Percentiles rank a stretch among this genome's conserved stretches.
phyloP scores from a whole-genome alignment of 2,888 invertebrate species.

The Tuta absoluta region DNA sequence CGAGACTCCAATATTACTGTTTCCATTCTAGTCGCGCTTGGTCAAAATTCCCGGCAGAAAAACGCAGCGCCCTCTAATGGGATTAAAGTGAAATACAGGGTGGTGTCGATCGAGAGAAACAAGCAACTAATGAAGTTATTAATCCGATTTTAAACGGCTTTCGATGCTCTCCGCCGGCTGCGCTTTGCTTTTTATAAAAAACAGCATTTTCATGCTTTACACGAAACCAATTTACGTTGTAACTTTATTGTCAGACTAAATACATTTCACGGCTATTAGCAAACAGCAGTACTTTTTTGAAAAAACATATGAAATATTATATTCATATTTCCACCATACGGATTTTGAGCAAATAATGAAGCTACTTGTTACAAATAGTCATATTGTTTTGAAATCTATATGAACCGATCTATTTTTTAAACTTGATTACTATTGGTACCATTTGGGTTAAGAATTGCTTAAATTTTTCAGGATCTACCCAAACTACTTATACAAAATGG shows the following conservation, averaged over 20 bases:
- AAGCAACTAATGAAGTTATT: slow-evolving; percentile 81
- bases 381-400: too few relatives aligned
- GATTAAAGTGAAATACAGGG: slow-evolving; percentile 78
- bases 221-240: slow-evolving; percentile 3
- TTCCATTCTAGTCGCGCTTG: too few relatives aligned
- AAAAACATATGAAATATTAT: too few relatives aligned
- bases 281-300: background rate
- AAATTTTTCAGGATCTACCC: slow-evolving; percentile 57
- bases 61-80: slow-evolving; percentile 64
- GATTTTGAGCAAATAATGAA: background rate
- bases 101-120: slow-evolving; percentile 77
- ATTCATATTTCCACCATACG: too few relatives aligned
- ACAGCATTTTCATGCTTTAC: slow-evolving; percentile 22
- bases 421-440: too few relatives aligned
- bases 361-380: too few relatives aligned
- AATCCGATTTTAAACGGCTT: slow-evolving; percentile 76
- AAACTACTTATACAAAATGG: slow-evolving; percentile 39
- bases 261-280: background rate
- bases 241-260: background rate
- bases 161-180: slow-evolving; percentile 57
- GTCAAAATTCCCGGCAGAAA: slow-evolving; percentile 57
- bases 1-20: too few relatives aligned
- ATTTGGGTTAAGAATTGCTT: too few relatives aligned
- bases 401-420: too few relatives aligned
- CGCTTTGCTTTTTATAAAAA: slow-evolving; percentile 40